A percentile compares a stretch with the other conserved stretches of the same genome.
Evolutionary conservation across 35 echinoderm and acorn worm genomes (phyloP).

Genomic region (Ophiothrix spiculata): DNA sequence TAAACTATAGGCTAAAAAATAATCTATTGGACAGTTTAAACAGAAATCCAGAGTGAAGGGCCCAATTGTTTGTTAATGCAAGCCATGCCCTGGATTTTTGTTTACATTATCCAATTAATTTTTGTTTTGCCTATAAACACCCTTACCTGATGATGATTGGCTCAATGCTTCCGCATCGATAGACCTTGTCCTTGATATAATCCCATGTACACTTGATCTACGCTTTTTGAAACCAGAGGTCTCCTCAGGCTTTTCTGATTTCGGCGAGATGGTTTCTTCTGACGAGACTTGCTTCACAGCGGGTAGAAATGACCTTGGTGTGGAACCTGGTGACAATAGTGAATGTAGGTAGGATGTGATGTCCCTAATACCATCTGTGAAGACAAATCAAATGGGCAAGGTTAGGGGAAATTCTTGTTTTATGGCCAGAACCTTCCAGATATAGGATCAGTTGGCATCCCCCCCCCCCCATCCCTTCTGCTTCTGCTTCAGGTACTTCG

Average conservation of each 20-base stretch:
- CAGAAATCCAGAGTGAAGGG: too few species aligned
- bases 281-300: conserved; percentile 11
- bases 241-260: background rate
- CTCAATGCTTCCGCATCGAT: conserved; percentile 5
- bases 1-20: too few species aligned
- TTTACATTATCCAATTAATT: too few species aligned
- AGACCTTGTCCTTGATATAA: conserved; percentile 43
- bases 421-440: too few species aligned
- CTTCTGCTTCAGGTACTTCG: too few species aligned
- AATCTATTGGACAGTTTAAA: too few species aligned
- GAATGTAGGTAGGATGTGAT: background rate
- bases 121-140: too few species aligned
- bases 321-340: background rate
- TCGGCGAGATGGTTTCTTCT: background rate
- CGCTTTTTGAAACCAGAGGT: too few species aligned
- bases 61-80: too few species aligned
- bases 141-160: too few species aligned
- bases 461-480: background rate
- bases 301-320: conserved; percentile 12
- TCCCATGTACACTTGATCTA: conserved; percentile 16
- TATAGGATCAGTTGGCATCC: background rate
- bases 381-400: background rate
- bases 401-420: too few species aligned
- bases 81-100: too few species aligned
- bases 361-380: background rate